Base-by-base conservation (phyloP, 2,113 vertebrate species). In the Emberiza fucata region DNA sequence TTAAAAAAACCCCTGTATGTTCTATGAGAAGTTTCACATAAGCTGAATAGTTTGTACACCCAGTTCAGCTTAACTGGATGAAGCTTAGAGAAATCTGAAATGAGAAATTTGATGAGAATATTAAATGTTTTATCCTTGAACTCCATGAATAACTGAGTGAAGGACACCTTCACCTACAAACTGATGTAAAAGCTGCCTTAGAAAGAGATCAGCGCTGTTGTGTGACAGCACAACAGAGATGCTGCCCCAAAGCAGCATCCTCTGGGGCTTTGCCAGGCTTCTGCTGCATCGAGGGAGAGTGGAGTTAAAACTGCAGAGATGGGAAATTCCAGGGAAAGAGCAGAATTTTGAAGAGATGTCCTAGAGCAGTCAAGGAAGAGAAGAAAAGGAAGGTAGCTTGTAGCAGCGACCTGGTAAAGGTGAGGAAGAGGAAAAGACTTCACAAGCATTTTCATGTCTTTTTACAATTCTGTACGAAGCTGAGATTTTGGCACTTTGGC, bases 251-350 rank as follows among this genome's bases (percentile, higher is more conserved):
- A 33, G n/a, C 48, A 59, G 50, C 31, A 65, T 44, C 68, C 28
- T 44, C 79, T 21, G 12, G 37, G 75, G 31, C 56, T 61, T 81
- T 83, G 17, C 40, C 27, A 65, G 39, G 40, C 8, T 65, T 3
- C 0, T 68, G 60, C 28, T 75, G 35, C 21, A 19, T 17, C 0
- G 0, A 40, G n/a, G 51, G 19, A 44, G 45, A 2, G 4, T 23
- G 23, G 14, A 44, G 9, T 11, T 37, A 48, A 27, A 61, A 33
- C 18, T 44, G 8, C 27, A 75, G 31, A 17, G 21, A 4, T 45
- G 47, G 75, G 25, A 25, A 45, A 42, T 63, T 22, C 24, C 56
- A 65, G 47, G 29, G 48, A 54, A 91, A 29, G 13, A 39, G 15
- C 29, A 63, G 23, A 57, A 39, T 2, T 50, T 20, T 35, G 33